A percentile compares a stretch with the other conserved stretches of the same genome.
Conservation (phyloP, 2,113 vertebrate genomes). For the Poeciliopsis turrubarensis region DNA sequence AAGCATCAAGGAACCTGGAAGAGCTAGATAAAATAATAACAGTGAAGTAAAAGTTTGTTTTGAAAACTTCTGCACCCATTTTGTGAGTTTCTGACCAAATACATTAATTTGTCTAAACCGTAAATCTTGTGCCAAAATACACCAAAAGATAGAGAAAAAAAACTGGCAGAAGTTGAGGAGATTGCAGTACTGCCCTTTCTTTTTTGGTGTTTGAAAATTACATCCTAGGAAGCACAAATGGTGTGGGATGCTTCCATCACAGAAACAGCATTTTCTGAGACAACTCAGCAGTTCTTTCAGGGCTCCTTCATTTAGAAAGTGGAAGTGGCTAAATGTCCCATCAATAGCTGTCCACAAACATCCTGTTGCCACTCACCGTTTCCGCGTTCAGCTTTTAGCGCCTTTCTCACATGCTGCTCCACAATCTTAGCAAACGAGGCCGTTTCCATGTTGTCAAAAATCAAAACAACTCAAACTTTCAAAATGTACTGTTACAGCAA, state of each 20-base stretch:
- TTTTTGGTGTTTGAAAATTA: background rate
- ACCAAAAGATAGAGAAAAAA: background rate
- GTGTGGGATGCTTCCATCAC: background rate
- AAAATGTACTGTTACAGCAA: background rate
- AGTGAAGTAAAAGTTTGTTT: too few species aligned
- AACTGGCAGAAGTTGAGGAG: background rate
- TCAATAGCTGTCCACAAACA: background rate
- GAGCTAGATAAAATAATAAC: too few species aligned
- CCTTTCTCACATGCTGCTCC: conserved; percentile 63
- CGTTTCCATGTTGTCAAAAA: conserved; percentile 41
- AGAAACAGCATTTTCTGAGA: background rate
- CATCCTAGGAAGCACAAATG: background rate
- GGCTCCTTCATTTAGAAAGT: background rate
- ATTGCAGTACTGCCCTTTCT: background rate
- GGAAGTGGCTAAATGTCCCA: background rate
- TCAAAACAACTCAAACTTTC: background rate
- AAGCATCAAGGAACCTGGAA: too few species aligned
- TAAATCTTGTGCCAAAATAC: too few species aligned
- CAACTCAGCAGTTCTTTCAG: background rate
- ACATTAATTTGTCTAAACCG: too few species aligned
- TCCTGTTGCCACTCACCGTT: conserved; percentile 60
- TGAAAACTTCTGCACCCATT: too few species aligned
- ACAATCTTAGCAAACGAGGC: conserved; percentile 63
- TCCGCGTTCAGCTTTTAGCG: conserved; percentile 45
- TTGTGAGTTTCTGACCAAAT: too few species aligned